Evolutionary conservation across 2,888 invertebrate species (phyloP).

Genomic region (Lacanobia oleracea): DNA sequence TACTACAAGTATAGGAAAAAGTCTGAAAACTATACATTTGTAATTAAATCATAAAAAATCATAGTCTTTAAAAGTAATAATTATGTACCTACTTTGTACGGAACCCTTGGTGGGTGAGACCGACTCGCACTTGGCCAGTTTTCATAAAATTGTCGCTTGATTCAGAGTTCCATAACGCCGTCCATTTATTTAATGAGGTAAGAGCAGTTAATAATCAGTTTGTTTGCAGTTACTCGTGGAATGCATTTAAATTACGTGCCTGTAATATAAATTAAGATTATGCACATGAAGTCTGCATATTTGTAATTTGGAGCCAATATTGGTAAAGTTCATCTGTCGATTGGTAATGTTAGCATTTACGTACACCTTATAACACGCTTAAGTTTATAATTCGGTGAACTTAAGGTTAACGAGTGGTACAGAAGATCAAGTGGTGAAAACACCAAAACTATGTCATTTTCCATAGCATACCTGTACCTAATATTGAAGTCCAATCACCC

Average conservation of each 20-base stretch:
- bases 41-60: no score
- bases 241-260: conserved; percentile 21
- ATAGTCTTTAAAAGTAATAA: no score
- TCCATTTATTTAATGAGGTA: conserved; percentile 11
- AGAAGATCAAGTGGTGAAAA: background rate
- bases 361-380: background rate
- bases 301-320: conserved; percentile 27
- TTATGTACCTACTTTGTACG: no score
- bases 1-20: no score
- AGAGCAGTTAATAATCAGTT: conserved; percentile 25
- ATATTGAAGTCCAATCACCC: background rate
- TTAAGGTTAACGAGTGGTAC: conserved; percentile 13
- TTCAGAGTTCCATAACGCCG: background rate
- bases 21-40: no score
- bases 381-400: conserved; percentile 18
- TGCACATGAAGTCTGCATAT: conserved; percentile 21
- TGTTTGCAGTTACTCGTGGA: conserved; percentile 26
- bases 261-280: conserved; percentile 37
- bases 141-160: background rate
- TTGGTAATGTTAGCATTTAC: conserved; percentile 28
- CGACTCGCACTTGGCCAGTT: no score
- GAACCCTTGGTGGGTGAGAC: no score
- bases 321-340: conserved; percentile 37
- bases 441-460: no score
- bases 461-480: no score